phyloP scores from a whole-genome alignment of 2,797 vertebrate genomes.

The Bufotes viridis region DNA sequence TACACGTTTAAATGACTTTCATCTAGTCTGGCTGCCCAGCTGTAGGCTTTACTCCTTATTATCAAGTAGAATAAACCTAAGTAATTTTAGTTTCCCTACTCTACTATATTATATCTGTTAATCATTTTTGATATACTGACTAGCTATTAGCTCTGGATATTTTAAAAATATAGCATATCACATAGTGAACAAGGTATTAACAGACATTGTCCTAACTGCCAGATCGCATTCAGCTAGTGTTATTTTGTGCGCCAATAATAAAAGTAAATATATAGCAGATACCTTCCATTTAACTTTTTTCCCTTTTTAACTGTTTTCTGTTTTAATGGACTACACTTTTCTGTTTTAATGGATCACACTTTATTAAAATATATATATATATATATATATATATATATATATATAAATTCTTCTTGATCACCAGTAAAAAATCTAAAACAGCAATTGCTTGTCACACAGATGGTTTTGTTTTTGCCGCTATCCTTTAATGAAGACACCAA shows the following conservation, averaged over 20 bases:
- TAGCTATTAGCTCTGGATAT: background rate
- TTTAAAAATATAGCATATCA: background rate
- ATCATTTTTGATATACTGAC: background rate
- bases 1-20: no score
- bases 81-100: background rate
- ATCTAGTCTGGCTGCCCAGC: no score
- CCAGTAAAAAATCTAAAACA: background rate
- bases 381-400: no score
- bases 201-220: background rate
- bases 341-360: background rate
- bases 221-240: background rate
- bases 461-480: constrained; percentile 25
- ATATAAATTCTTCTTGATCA: background rate
- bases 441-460: constrained; percentile 4
- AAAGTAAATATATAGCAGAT: background rate
- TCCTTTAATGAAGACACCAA: constrained; percentile 31
- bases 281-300: background rate
- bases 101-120: background rate
- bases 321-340: no score
- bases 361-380: no score
- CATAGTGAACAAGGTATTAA: background rate
- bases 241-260: background rate
- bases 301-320: background rate
- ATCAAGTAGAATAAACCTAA: background rate
- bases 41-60: background rate